phyloP scores from a whole-genome alignment of 2,797 vertebrate species.

The Coreius guichenoti region DNA sequence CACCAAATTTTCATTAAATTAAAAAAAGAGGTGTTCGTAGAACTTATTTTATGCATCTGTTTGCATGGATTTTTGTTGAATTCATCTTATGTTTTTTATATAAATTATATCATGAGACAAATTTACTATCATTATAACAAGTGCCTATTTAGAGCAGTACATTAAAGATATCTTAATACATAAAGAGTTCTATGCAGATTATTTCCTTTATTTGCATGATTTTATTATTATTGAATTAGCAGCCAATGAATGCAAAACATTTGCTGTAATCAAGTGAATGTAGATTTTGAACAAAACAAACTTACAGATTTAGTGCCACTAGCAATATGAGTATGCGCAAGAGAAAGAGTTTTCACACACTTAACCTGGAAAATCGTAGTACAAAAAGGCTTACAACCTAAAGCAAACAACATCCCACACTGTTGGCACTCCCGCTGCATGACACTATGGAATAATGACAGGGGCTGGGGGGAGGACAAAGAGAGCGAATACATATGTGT shows the following conservation, averaged over 20 bases:
- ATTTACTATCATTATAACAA: background rate
- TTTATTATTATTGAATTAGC: background rate
- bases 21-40: background rate
- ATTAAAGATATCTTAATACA: background rate
- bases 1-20: background rate
- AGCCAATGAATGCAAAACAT: background rate
- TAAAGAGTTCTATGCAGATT: background rate
- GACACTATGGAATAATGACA: constrained; percentile 39
- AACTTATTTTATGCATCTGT: background rate
- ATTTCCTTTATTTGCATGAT: background rate
- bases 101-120: background rate
- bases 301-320: background rate
- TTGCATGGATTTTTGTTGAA: background rate
- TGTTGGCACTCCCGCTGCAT: constrained; percentile 12
- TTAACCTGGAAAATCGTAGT: constrained; percentile 38
- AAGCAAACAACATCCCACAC: constrained; percentile 48
- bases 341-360: constrained; percentile 30
- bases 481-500: constrained; percentile 25
- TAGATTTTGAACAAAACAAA: background rate
- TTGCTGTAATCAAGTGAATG: background rate
- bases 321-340: constrained; percentile 14
- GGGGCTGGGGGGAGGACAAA: background rate
- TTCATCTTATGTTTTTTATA: background rate
- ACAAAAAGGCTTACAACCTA: constrained; percentile 42
- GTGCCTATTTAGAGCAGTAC: background rate